These are phyloP conservation scores for Callinectes sapidus DNA, from an alignment of 2,888 invertebrate species.

Conservation along the genomic window DNA sequence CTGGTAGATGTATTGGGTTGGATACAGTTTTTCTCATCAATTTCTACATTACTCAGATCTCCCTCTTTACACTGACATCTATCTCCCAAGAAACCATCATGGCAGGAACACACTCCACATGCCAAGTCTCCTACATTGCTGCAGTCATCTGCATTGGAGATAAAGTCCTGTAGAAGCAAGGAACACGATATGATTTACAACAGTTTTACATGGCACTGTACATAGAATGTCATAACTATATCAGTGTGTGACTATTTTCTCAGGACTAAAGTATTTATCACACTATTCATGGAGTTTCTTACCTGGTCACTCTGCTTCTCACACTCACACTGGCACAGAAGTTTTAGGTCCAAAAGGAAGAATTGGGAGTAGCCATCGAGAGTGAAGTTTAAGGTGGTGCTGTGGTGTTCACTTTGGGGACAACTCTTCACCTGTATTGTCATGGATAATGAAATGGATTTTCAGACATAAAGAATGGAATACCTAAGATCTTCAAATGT, in stretches of 20 bases:
- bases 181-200: not conserved
- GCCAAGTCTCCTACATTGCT: conserved; percentile 85
- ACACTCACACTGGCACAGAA: conserved; percentile 50
- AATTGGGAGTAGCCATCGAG: not conserved
- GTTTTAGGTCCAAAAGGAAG: conserved; percentile 32
- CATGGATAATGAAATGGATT: not conserved
- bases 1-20: conserved; percentile 82
- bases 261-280: not conserved
- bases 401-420: not conserved
- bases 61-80: conserved; percentile 74
- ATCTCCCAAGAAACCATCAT: conserved; percentile 76
- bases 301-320: not conserved
- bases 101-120: conserved; percentile 91
- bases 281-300: not conserved
- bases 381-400: not conserved
- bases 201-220: not conserved
- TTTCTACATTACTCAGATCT: conserved; percentile 74
- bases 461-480: not conserved
- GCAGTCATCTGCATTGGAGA: conserved; percentile 44
- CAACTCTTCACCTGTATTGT: conserved; percentile 24
- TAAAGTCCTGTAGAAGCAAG: conserved; percentile 21
- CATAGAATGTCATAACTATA: not conserved
- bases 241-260: not conserved
- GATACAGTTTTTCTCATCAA: conserved; percentile 78
- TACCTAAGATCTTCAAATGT: no score